These are phyloP conservation scores for Celastrina argiolus DNA, from an alignment of 2,888 invertebrate genomes.

Conservation along the genomic window DNA sequence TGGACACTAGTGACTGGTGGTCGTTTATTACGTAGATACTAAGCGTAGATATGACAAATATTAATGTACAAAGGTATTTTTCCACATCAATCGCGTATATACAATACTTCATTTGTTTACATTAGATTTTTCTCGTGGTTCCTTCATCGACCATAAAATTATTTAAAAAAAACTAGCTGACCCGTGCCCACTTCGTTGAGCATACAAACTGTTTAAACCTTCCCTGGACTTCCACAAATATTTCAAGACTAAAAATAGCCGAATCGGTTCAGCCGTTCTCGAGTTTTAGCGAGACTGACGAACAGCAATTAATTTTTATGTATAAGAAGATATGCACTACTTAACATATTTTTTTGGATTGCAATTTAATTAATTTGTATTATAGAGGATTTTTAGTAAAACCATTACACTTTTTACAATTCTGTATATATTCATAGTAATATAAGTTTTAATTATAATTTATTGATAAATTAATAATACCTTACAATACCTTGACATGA, in stretches of 20 bases:
- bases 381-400: not conserved
- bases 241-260: no score
- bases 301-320: no score
- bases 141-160: not conserved
- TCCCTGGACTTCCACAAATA: no score
- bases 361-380: not conserved
- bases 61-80: not conserved
- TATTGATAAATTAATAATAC: slow-evolving; percentile 2
- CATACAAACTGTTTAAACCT: no score
- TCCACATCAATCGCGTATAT: not conserved
- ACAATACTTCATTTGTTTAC: not conserved
- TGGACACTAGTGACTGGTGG: not conserved
- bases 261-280: no score
- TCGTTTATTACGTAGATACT: not conserved
- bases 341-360: not conserved
- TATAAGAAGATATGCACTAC: no score
- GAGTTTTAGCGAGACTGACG: no score
- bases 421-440: not conserved
- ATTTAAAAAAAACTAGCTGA: no score
- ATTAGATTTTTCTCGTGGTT: not conserved
- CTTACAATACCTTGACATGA: slow-evolving; percentile 19
- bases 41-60: not conserved
- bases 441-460: not conserved
- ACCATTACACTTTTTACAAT: not conserved
- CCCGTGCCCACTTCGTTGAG: no score